phyloP scores from a whole-genome alignment of 2,888 invertebrate genomes.

The Herminia tarsipennalis region DNA sequence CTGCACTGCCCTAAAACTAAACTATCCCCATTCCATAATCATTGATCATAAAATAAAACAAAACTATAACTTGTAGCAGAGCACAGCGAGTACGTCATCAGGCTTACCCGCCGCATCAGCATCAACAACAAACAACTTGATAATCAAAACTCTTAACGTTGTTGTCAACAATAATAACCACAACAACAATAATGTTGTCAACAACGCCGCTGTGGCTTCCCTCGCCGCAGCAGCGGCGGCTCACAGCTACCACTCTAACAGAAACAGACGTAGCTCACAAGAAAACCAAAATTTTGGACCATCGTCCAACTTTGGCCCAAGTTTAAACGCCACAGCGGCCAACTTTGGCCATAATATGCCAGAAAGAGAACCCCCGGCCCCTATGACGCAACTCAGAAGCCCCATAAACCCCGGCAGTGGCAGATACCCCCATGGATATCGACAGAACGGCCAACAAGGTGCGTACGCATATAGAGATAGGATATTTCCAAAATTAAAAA shows the following conservation, averaged over 20 bases:
- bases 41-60: constrained; percentile 12
- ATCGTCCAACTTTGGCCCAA: constrained; percentile 74
- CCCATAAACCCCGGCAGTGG: constrained; percentile 78
- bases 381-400: constrained; percentile 80
- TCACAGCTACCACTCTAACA: constrained; percentile 78
- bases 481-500: constrained; percentile 57
- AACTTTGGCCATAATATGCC: constrained; percentile 74
- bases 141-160: constrained; percentile 82
- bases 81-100: constrained; percentile 77
- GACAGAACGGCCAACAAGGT: constrained; percentile 83
- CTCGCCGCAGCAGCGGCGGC: constrained; percentile 82
- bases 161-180: constrained; percentile 84
- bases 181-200: constrained; percentile 82
- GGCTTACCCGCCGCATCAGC: constrained; percentile 65
- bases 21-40: neutral
- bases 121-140: constrained; percentile 82
- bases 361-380: constrained; percentile 75
- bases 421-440: constrained; percentile 77
- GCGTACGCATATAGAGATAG: constrained; percentile 77
- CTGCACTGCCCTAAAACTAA: neutral
- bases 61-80: constrained; percentile 57
- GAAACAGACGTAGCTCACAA: constrained; percentile 78
- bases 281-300: constrained; percentile 75
- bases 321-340: constrained; percentile 74
- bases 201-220: constrained; percentile 82